Evolutionary conservation across 1,140 invertebrate genomes (phyloP).

Genomic region (Lordiphosa mommai): DNA sequence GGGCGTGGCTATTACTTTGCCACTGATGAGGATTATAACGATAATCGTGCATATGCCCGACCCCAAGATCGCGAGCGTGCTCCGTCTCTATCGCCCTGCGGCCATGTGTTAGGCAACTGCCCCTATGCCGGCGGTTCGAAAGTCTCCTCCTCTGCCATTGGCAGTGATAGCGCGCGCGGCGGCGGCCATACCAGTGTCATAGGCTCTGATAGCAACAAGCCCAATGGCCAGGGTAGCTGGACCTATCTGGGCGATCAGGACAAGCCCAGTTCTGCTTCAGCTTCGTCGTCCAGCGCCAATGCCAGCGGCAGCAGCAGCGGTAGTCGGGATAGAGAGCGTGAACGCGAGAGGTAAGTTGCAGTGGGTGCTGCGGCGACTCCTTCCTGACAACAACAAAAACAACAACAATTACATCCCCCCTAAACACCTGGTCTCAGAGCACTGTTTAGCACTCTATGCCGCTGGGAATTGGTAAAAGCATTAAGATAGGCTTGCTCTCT

Average conservation of each 20-base stretch:
- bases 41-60: slow-evolving; percentile 37
- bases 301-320: slow-evolving; percentile 13
- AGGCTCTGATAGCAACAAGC: slow-evolving; percentile 25
- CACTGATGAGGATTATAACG: slow-evolving; percentile 62
- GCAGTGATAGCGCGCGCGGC: slow-evolving; percentile 50
- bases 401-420: too few species aligned
- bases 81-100: slow-evolving; percentile 46
- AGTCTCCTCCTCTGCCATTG: slow-evolving; percentile 63
- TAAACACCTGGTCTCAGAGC: too few species aligned
- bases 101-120: slow-evolving; percentile 51
- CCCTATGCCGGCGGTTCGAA: slow-evolving; percentile 51
- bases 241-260: slow-evolving; percentile 72
- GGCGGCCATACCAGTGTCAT: slow-evolving; percentile 51
- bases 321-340: slow-evolving; percentile 30
- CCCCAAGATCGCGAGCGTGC: slow-evolving; percentile 33
- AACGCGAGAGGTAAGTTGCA: slow-evolving; percentile 74
- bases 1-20: slow-evolving; percentile 81
- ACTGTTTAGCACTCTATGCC: slow-evolving; percentile 7
- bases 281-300: background rate
- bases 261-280: slow-evolving; percentile 21
- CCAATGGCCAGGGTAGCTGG: slow-evolving; percentile 47
- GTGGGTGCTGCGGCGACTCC: slow-evolving; percentile 39
- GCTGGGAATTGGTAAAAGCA: slow-evolving; percentile 57
- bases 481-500: slow-evolving; percentile 77
- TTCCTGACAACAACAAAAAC: too few species aligned